A percentile compares a stretch with the other conserved stretches of the same genome.
These are phyloP conservation scores for Hybognathus amarus DNA, from an alignment of 2,797 vertebrate species.

Conservation along the genomic window DNA sequence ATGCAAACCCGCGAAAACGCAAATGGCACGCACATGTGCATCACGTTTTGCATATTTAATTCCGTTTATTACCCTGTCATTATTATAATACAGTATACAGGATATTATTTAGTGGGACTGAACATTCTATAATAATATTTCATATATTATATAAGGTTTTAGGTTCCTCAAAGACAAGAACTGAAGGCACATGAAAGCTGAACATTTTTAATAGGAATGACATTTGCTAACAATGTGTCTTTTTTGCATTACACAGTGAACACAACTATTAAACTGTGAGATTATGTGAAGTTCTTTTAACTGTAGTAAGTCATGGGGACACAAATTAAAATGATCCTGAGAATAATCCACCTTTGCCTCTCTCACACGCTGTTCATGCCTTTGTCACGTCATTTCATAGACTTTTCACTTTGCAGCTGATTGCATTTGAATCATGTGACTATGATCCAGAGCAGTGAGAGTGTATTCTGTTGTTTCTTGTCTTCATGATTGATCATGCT, in stretches of 20 bases:
- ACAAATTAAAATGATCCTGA: conserved; percentile 1
- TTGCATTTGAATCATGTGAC: conserved; percentile 21
- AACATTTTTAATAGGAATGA: too few relatives aligned
- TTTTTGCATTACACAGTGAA: neutral
- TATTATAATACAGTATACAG: too few relatives aligned
- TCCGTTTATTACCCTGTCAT: too few relatives aligned
- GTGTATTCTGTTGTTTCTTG: conserved; percentile 62
- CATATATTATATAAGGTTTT: too few relatives aligned
- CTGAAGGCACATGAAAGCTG: too few relatives aligned
- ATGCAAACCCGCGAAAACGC: too few relatives aligned
- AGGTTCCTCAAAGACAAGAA: too few relatives aligned
- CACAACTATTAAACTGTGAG: neutral
- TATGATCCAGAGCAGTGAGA: neutral
- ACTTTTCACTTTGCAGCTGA: conserved; percentile 4
- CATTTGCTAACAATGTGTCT: too few relatives aligned
- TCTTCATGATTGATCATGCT: conserved; percentile 52
- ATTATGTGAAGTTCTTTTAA: neutral
- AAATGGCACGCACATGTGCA: too few relatives aligned
- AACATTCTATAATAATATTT: too few relatives aligned
- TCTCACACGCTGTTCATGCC: conserved; percentile 12
- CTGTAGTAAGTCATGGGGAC: neutral
- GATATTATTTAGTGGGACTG: too few relatives aligned
- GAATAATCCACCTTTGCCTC: neutral
- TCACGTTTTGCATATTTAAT: too few relatives aligned
- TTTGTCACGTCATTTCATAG: conserved; percentile 6